Percentiles rank a stretch among this genome's conserved stretches.
Conservation (phyloP, 92 coral and sea anemone genomes). For the Palythoa caribaeorum region DNA sequence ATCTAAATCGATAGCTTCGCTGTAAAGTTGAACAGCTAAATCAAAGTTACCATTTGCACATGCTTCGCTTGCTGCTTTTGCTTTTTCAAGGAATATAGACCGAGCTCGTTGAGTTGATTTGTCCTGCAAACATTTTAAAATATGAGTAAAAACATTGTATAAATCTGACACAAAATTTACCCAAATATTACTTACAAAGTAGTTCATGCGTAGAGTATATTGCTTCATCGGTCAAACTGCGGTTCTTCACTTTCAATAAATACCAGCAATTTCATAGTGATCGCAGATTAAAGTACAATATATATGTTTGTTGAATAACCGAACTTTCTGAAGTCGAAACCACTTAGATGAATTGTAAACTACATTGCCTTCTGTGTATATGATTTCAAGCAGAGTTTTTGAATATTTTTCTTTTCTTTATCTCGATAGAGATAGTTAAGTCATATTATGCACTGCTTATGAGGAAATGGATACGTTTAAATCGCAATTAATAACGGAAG, state of each 20-base stretch:
- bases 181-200: conserved; percentile 19
- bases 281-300: conserved; percentile 12
- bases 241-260: not conserved
- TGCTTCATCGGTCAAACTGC: conserved; percentile 31
- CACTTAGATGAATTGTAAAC: conserved; percentile 27
- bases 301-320: not conserved
- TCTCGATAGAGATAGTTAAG: conserved; percentile 6
- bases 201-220: not conserved
- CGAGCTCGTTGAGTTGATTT: conserved; percentile 66
- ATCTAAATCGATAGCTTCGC: conserved; percentile 92
- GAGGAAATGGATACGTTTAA: conserved; percentile 20
- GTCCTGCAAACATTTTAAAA: conserved; percentile 20
- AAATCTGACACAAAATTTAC: not conserved
- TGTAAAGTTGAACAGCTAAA: conserved; percentile 86
- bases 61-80: conserved; percentile 89
- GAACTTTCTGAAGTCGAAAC: conserved; percentile 3
- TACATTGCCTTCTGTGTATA: not conserved
- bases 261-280: not conserved
- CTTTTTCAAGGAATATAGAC: conserved; percentile 80
- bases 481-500: conserved; percentile 38
- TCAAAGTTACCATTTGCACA: conserved; percentile 90
- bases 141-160: conserved; percentile 47
- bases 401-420: conserved; percentile 7
- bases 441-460: conserved; percentile 15
- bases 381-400: not conserved